Base-by-base conservation (phyloP, 2,113 vertebrate genomes). In the Dromiciops gliroides region DNA sequence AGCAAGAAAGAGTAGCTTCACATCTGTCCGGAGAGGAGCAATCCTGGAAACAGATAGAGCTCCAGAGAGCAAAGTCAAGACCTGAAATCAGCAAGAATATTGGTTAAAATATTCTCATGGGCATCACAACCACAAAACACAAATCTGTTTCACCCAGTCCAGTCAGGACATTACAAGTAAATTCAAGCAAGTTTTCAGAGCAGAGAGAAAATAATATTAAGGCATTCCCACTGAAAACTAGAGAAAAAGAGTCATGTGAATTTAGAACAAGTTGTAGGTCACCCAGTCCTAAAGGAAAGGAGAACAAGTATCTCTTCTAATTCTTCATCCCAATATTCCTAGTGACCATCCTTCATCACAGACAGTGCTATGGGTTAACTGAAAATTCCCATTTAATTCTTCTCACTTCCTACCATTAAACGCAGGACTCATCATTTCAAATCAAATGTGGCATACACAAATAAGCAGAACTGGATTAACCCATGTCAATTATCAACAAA, bases 11-110 rank as follows among this genome's bases (percentile, higher is more conserved):
- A 93, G 91, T 96, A 97, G 97, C 89, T 96, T 95, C 96, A 60
- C 97, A 98, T 99, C 98, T 98, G 98, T 98, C 98, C 96, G 97
- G 98, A 97, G 97, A 95, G 92, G 97, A 94, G 95, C 95, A 93
- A 92, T 98, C 98, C 98, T 98, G 98, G 98, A 99, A 98, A 98
- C 98, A 99, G 98, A 99, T 97, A 98, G 96, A 50, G 92, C 95
- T 97, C 92, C 60, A 93, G 75, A 94, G 92, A 97, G 95, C 83
- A 97, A 98, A 98, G 93, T 37, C 98, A 98, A 98, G 49, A 0
- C 97, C 97, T 98, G 96, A 96, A 95, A 98, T 97, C 98, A 99
- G 98, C 93, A 98, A 98, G 98, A 99, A 98, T 98, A 99, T 98
- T 93, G 52, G 97, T 98, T 98, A 98, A 98, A 98, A 99, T 99